A percentile compares a stretch with the other conserved stretches of the same genome.
phyloP scores from a whole-genome alignment of 2,797 vertebrate genomes.

The Pipistrellus pygmaeus region DNA sequence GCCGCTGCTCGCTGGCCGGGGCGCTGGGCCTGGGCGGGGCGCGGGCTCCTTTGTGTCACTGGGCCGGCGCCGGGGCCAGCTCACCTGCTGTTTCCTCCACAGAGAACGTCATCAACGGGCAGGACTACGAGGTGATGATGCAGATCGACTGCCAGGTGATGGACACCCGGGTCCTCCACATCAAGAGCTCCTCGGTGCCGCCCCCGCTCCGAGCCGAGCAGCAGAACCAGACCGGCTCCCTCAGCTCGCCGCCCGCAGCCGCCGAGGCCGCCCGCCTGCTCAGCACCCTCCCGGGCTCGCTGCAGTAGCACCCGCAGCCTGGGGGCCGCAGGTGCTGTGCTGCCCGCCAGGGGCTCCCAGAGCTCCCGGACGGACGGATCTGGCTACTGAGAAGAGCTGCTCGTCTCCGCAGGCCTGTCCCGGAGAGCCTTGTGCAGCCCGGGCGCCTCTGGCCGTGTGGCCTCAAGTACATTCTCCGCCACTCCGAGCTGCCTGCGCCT shows the following conservation, averaged over 20 bases:
- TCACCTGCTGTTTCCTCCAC: slow-evolving; percentile 58
- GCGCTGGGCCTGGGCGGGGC: too few relatives aligned
- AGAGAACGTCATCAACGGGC: slow-evolving; percentile 96
- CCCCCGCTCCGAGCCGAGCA: slow-evolving; percentile 90
- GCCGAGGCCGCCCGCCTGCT: slow-evolving; percentile 80
- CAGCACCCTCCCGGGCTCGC: slow-evolving; percentile 86
- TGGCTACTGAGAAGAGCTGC: neutral
- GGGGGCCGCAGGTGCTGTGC: neutral
- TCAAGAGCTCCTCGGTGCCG: slow-evolving; percentile 95
- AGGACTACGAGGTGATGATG: slow-evolving; percentile 98
- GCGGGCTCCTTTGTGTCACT: neutral
- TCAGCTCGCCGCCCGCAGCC: slow-evolving; percentile 87
- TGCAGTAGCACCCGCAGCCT: slow-evolving; percentile 77
- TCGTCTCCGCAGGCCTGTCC: rapidly evolving
- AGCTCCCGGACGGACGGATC: rapidly evolving
- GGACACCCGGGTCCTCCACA: slow-evolving; percentile 96
- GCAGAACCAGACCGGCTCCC: slow-evolving; percentile 92
- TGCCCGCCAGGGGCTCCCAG: neutral
- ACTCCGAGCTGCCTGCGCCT: rapidly evolving
- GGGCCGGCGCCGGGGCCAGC: neutral
- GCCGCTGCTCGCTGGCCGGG: too few relatives aligned
- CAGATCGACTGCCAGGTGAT: slow-evolving; percentile 99
- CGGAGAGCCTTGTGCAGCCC: neutral
- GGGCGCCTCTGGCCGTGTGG: neutral
- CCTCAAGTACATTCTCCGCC: neutral